phyloP scores from a whole-genome alignment of 2,888 invertebrate genomes.

The Suillia variegata region DNA sequence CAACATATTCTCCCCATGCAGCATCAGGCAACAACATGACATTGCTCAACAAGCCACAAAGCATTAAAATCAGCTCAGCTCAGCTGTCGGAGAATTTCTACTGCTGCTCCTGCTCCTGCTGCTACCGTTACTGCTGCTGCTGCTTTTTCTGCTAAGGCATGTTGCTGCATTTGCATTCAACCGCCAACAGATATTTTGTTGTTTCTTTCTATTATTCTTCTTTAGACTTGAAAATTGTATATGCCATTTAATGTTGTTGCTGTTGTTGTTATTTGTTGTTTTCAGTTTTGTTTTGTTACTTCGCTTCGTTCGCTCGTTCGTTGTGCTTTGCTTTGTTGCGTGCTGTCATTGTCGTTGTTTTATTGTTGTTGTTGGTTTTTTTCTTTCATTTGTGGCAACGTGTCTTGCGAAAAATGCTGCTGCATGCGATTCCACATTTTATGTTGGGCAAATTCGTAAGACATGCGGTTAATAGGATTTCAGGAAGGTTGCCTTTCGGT shows the following conservation, averaged over 20 bases:
- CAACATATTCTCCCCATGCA: background rate
- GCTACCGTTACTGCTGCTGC: constrained; percentile 1
- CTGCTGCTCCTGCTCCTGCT: background rate
- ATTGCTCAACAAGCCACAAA: background rate
- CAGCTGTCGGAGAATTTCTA: background rate
- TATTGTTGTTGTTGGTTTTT: constrained; percentile 23
- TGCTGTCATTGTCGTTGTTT: constrained; percentile 36
- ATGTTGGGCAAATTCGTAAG: background rate
- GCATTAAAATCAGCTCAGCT: constrained; percentile 3
- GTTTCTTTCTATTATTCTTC: background rate
- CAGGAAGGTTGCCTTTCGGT: background rate
- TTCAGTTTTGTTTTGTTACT: too few species aligned
- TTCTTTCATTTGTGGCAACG: constrained; percentile 21
- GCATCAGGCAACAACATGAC: background rate
- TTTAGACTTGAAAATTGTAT: background rate
- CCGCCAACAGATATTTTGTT: background rate
- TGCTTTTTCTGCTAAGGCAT: too few species aligned
- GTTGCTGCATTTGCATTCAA: background rate
- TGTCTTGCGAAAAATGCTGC: background rate
- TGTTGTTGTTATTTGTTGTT: constrained; percentile 13
- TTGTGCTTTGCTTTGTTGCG: too few species aligned
- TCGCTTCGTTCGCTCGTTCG: constrained; percentile 24
- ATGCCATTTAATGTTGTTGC: background rate
- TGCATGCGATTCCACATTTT: constrained; percentile 1
- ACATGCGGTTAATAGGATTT: constrained; percentile 3